phyloP scores from a whole-genome alignment of 2,113 vertebrate genomes.

The Hippopotamus amphibius region DNA sequence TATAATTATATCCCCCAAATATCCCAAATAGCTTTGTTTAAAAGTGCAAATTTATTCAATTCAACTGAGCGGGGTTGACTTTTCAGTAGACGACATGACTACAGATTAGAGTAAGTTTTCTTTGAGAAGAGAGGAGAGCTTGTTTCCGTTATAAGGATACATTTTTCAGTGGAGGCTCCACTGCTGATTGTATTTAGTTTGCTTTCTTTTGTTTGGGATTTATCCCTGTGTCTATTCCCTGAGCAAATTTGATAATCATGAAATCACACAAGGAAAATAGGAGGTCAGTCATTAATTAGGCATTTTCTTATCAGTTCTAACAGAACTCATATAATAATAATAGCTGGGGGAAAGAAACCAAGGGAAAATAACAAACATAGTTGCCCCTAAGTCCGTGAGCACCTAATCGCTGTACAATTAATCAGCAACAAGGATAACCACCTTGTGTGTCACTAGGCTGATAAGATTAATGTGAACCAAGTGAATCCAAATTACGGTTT shows the following conservation, averaged over 20 bases:
- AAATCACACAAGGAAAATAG: slow-evolving; percentile 61
- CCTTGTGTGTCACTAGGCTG: slow-evolving; percentile 5
- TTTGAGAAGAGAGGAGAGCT: background rate
- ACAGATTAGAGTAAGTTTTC: background rate
- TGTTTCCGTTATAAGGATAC: background rate
- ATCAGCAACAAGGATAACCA: slow-evolving; percentile 53
- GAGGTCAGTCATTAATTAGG: background rate
- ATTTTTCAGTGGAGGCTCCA: background rate
- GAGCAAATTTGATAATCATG: slow-evolving; percentile 50
- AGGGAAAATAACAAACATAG: slow-evolving; percentile 63
- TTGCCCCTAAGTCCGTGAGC: background rate
- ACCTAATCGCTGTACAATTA: slow-evolving; percentile 25
- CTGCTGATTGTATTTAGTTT: background rate
- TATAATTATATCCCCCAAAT: background rate
- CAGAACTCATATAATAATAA: slow-evolving; percentile 50
- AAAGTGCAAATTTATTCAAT: background rate
- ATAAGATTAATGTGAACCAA: background rate
- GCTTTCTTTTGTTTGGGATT: background rate
- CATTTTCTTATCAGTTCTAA: slow-evolving; percentile 70
- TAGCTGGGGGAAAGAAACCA: slow-evolving; percentile 45
- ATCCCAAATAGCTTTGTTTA: background rate
- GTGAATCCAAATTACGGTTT: background rate
- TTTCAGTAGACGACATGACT: background rate
- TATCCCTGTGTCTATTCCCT: background rate
- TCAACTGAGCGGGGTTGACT: background rate